phyloP scores from a whole-genome alignment of 1,140 invertebrate genomes.

The Elymnias hypermnestra region DNA sequence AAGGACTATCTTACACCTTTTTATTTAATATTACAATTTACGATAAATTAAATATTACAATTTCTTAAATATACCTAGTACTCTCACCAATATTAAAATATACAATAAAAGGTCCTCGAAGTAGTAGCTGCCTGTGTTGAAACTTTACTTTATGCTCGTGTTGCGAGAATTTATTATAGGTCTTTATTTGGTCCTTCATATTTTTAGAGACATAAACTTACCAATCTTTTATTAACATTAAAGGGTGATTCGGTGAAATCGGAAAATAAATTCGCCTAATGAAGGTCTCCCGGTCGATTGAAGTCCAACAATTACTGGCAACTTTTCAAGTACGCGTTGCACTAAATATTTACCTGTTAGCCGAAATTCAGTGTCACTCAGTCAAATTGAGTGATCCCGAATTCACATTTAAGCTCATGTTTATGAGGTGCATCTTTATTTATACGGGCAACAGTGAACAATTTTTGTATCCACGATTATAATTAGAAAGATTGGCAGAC shows the following conservation, averaged over 20 bases:
- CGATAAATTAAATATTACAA: too few relatives aligned
- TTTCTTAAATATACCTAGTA: too few relatives aligned
- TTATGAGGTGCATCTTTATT: conserved; percentile 36
- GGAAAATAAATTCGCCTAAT: conserved; percentile 55
- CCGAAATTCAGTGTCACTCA: conserved; percentile 41
- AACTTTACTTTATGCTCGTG: too few relatives aligned
- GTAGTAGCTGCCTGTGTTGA: too few relatives aligned
- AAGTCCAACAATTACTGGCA: conserved; percentile 66
- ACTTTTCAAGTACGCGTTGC: conserved; percentile 54
- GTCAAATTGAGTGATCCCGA: conserved; percentile 35
- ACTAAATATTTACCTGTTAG: conserved; percentile 65
- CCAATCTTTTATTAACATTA: conserved; percentile 28
- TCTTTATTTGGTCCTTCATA: too few relatives aligned
- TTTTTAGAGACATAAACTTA: too few relatives aligned
- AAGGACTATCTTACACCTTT: too few relatives aligned
- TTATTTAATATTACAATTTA: too few relatives aligned
- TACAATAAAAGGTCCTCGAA: too few relatives aligned
- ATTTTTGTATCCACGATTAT: conserved; percentile 47
- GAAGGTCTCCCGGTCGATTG: conserved; percentile 55
- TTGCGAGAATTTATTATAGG: too few relatives aligned
- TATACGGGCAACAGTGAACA: conserved; percentile 29
- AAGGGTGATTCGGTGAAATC: conserved; percentile 37
- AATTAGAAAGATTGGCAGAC: conserved; percentile 51
- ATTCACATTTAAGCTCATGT: conserved; percentile 21
- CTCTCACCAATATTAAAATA: too few relatives aligned